phyloP scores from a whole-genome alignment of 2,113 vertebrate genomes.

The Carassius auratus region DNA sequence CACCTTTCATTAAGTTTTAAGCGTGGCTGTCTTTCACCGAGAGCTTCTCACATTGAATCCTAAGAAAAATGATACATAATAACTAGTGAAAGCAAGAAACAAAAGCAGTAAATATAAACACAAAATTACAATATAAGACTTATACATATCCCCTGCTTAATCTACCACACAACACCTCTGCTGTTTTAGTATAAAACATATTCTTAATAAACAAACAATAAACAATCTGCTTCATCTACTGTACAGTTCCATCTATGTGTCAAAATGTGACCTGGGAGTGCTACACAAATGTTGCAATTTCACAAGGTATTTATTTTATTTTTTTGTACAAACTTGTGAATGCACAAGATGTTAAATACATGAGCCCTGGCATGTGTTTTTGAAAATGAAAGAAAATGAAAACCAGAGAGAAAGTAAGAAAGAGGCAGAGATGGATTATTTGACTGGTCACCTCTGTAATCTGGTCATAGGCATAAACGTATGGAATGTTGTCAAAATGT shows the following conservation, averaged over 20 bases:
- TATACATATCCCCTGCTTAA: conserved; percentile 76
- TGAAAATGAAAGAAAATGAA: neutral
- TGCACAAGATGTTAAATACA: conserved; percentile 52
- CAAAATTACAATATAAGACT: conserved; percentile 74
- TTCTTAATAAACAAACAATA: conserved; percentile 87
- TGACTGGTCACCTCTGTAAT: too few relatives aligned
- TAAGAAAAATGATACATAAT: conserved; percentile 64
- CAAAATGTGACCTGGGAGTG: conserved; percentile 72
- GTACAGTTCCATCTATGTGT: conserved; percentile 77
- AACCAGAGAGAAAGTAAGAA: neutral
- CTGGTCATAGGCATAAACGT: too few relatives aligned
- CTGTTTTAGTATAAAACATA: conserved; percentile 84
- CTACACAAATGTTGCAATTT: conserved; percentile 72
- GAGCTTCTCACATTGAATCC: conserved; percentile 29
- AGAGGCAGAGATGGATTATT: neutral
- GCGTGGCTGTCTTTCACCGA: conserved; percentile 5
- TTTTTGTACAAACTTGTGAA: conserved; percentile 77
- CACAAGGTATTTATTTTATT: conserved; percentile 48
- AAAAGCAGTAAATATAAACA: conserved; percentile 71
- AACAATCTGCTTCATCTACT: conserved; percentile 82
- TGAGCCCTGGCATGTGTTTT: conserved; percentile 56
- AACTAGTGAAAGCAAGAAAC: conserved; percentile 63
- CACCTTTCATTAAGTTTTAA: neutral
- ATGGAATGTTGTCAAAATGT: conserved; percentile 62
- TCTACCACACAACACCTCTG: conserved; percentile 75